Evolutionary conservation across 2,113 vertebrate species (phyloP).

Genomic region (Nibea albiflora): DNA sequence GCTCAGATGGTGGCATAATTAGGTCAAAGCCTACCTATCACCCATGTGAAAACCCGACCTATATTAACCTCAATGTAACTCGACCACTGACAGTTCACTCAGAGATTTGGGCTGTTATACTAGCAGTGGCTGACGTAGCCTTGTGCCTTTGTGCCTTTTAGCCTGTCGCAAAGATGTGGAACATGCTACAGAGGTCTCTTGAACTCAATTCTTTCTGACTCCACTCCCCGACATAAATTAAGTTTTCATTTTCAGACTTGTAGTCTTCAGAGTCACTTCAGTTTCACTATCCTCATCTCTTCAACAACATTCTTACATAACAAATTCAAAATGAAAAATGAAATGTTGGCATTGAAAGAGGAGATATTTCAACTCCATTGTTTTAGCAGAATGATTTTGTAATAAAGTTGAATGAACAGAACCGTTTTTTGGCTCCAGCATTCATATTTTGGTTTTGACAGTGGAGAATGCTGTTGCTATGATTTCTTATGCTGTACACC

Average conservation of each 20-base stretch:
- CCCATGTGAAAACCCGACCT: not conserved
- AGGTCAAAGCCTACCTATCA: no score
- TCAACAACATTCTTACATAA: not conserved
- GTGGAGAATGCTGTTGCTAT: not conserved
- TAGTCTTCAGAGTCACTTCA: not conserved
- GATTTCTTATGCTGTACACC: not conserved
- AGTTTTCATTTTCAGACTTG: not conserved
- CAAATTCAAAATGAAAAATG: not conserved
- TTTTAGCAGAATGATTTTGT: conserved; percentile 6
- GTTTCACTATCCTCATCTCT: not conserved
- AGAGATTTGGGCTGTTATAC: not conserved
- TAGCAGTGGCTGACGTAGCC: not conserved
- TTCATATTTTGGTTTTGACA: conserved; percentile 11
- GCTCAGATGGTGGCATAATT: no score
- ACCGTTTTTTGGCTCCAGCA: not conserved
- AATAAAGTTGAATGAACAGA: not conserved
- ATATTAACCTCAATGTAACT: not conserved
- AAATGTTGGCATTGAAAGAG: not conserved
- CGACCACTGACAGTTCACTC: not conserved
- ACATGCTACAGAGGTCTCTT: not conserved
- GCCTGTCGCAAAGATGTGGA: not conserved
- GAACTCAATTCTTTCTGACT: not conserved
- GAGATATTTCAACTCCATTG: not conserved
- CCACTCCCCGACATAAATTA: not conserved
- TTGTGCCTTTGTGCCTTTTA: not conserved